Conservation (phyloP, 1,140 invertebrate species). For the Homarus americanus region DNA sequence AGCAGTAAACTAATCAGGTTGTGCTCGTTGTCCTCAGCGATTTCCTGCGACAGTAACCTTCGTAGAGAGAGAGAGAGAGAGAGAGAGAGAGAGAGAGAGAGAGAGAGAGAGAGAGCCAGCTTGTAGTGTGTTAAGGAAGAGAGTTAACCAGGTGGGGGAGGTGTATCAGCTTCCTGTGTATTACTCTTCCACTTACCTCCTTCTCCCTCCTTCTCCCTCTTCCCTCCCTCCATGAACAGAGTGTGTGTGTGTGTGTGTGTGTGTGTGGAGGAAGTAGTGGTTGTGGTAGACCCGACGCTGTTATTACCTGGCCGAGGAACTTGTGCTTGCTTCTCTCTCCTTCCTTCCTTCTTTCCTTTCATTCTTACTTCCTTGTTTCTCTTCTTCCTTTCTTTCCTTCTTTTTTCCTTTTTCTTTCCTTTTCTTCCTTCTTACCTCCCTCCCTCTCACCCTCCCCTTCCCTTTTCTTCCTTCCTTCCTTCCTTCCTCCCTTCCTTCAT, state of each 20-base stretch:
- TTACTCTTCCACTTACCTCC: not conserved
- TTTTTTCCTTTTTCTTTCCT: not conserved
- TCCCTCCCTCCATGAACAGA: too few relatives aligned
- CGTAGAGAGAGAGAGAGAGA: constrained; percentile 4
- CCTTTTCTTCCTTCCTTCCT: not conserved
- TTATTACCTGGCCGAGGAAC: too few relatives aligned
- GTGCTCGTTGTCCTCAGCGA: too few relatives aligned
- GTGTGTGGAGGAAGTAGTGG: too few relatives aligned
- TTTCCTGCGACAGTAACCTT: too few relatives aligned
- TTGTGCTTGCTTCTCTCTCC: not conserved
- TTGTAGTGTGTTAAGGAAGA: not conserved
- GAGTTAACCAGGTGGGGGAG: not conserved
- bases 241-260: too few relatives aligned
- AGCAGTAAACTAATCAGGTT: too few relatives aligned
- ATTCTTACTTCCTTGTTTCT: not conserved
- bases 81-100: constrained; percentile 23
- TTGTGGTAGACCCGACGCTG: too few relatives aligned
- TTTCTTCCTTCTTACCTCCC: not conserved
- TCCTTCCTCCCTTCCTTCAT: not conserved
- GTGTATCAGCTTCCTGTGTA: constrained; percentile 1
- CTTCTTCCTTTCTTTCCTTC: not conserved
- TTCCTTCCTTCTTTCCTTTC: not conserved
- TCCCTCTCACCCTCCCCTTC: not conserved
- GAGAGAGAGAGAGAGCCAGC: not conserved
- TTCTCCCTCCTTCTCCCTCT: not conserved